Base-by-base conservation (phyloP, 2,797 vertebrate genomes). In the Micrastur ruficollis region DNA sequence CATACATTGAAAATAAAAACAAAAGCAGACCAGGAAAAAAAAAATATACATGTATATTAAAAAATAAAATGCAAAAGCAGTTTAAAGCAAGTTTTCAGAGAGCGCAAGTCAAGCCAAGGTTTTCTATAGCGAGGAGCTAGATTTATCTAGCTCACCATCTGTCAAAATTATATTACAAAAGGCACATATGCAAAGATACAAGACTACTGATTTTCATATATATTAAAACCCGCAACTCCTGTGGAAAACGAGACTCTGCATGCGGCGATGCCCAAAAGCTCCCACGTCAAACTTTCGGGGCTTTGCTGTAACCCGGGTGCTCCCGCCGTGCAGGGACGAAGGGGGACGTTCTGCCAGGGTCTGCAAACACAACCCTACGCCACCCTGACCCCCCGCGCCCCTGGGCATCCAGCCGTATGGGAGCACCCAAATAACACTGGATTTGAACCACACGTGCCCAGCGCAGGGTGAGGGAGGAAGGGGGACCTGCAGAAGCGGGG, bases 191-290 rank as follows among this genome's bases (percentile, higher is more conserved):
- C 98, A 99, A 98, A 98, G 99, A 98, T 98, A 99, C 98, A 98
- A 98, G 98, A 98, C 98, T 62, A 95, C 98, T 99, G 99, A 99
- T 99, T 99, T 99, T 99, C 99, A 99, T 99, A 99, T 99, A 99
- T 99, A 99, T 99, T 99, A 99, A 99, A 99, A 98, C 98, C 98
- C 97, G 82, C 98, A 98, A 98, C 98, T 98, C 98, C 98, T 96
- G 98, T 90, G 96, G 98, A 98, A 99, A 99, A 99, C 97, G 98
- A 99, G 99, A 98, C 98, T 98, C 98, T 96, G 98, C 97, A 97
- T 96, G 98, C 96, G 94, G 95, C 97, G 96, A 98, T 98, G 98
- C 97, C 98, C 98, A 93, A 92, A 95, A 98, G 98, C 98, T 99
- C 98, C 98, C 89, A 63, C 74, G 44, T 94, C 97, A 93, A 99